Evolutionary conservation across 2,113 vertebrate species (phyloP), one percentile per base, ranked within the genome.

Genomic region (Gavialis gangeticus): DNA sequence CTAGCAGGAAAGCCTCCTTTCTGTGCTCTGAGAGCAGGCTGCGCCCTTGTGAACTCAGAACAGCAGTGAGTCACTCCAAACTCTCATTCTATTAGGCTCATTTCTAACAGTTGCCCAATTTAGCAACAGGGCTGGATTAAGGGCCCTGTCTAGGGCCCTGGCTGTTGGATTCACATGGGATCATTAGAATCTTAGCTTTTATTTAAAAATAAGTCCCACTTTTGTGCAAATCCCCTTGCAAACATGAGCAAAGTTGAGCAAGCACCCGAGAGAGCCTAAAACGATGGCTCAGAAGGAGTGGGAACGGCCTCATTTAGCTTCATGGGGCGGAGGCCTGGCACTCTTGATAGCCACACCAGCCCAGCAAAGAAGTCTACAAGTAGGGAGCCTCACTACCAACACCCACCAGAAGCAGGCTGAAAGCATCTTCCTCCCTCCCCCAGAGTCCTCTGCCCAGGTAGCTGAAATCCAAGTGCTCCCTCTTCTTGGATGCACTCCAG

Each of bases 1-100:
- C 87, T 3, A 1, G 84, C 90, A 67, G 69, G 30, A 34, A 71
- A 71, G 21, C 71, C 81, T 58, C 85, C 92, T 76, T 84, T n/a
- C 91, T 94, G 83, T 85, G 82, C 1, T 1, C 34, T 89, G 83
- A 91, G 87, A 94, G 93, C 10, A 0, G 77, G 87, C 79, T 22
- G 75, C 94, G 25, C 85, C 80, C 58, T 95, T 94, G 93, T 83
- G 87, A 78, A 88, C 62, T 69, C 69, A 92, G 79, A 73, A 79
- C 85, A 95, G 92, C 93, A 95, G 46, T 95, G 95, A 97, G 93
- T 94, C 96, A 97, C 59, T 8, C 30, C 34, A 75, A 85, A 30
- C 69, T 92, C 91, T 85, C 95, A 90, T 69, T 90, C 86, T 96
- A 84, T 46, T 25, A 10, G 57, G 96, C 88, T 95, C 96, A 96